phyloP scores from a whole-genome alignment of 2,888 invertebrate genomes.

The Trilocha varians region DNA sequence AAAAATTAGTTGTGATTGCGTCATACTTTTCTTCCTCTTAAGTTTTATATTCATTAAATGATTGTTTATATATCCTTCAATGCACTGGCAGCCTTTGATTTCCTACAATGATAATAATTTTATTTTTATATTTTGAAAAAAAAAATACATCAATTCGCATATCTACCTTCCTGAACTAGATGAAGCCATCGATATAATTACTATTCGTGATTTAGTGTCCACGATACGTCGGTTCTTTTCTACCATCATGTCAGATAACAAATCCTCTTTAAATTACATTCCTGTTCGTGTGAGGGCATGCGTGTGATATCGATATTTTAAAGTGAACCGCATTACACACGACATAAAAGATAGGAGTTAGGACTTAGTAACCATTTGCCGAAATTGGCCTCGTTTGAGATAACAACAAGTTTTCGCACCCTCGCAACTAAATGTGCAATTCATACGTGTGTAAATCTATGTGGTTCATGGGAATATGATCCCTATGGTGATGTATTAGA shows the following conservation, averaged over 20 bases:
- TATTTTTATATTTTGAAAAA: no score
- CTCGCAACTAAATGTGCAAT: constrained; percentile 69
- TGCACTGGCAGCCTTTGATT: no score
- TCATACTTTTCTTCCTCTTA: no score
- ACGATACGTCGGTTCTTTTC: no score
- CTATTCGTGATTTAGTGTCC: no score
- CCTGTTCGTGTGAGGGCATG: constrained; percentile 29
- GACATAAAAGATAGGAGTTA: constrained; percentile 69
- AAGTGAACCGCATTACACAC: constrained; percentile 50
- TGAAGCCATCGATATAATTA: no score
- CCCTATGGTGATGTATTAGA: constrained; percentile 17
- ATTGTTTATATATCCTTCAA: no score
- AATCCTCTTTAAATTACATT: constrained; percentile 64
- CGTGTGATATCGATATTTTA: constrained; percentile 63
- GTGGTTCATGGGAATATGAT: constrained; percentile 11
- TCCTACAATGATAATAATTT: no score
- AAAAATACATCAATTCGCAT: no score
- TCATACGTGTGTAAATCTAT: constrained; percentile 62
- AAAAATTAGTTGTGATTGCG: no score
- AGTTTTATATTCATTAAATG: no score
- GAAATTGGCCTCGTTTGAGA: constrained; percentile 71
- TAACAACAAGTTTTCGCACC: constrained; percentile 73
- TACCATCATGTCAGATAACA: constrained; percentile 30
- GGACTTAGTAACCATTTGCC: constrained; percentile 73
- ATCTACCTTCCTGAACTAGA: no score